phyloP scores from a whole-genome alignment of 2,888 invertebrate genomes.

The Cyaniris semiargus region DNA sequence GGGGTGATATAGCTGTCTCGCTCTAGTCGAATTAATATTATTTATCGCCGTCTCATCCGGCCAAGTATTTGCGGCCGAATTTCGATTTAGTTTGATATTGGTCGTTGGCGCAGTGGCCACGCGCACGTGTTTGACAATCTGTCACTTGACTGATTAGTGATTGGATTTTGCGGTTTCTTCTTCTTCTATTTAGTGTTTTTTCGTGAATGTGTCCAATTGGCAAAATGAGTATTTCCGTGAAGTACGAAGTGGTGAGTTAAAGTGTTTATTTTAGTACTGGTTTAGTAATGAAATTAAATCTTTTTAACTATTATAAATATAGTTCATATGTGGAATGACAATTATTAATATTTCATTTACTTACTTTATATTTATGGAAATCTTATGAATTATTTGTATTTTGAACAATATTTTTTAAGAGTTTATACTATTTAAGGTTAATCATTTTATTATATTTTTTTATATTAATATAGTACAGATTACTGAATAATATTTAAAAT shows the following conservation, averaged over 20 bases:
- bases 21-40: conserved; percentile 51
- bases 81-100: conserved; percentile 79
- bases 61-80: conserved; percentile 70
- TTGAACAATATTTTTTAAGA: too few relatives aligned
- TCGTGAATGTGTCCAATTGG: conserved; percentile 5
- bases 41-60: conserved; percentile 63
- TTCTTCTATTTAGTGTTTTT: neutral
- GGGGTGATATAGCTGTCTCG: conserved; percentile 52
- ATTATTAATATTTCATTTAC: neutral
- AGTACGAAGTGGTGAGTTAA: conserved; percentile 24
- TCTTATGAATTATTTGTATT: too few relatives aligned
- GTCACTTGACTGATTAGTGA: conserved; percentile 6
- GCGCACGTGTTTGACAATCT: conserved; percentile 59
- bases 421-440: too few relatives aligned
- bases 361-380: neutral
- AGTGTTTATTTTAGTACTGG: neutral
- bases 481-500: too few relatives aligned
- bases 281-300: neutral
- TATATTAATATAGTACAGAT: too few relatives aligned
- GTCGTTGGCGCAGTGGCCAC: conserved; percentile 66
- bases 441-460: too few relatives aligned
- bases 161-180: conserved; percentile 19
- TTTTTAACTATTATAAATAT: neutral
- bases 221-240: conserved; percentile 27
- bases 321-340: neutral